phyloP scores from a whole-genome alignment of 2,113 vertebrate genomes.

The Propithecus coquereli region DNA sequence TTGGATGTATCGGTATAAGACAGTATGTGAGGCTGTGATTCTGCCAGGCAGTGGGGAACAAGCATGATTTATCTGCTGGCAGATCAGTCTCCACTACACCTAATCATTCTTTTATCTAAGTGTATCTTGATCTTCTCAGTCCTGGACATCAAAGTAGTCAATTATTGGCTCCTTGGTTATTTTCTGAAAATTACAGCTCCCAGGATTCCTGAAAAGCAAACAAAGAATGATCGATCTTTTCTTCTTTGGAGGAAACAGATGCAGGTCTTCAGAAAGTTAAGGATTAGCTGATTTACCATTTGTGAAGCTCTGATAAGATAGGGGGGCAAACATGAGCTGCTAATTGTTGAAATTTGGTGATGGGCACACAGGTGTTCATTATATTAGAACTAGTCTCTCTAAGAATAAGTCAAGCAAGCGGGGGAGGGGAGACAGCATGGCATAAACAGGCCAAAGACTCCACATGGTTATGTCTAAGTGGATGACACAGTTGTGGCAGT shows the following conservation, averaged over 20 bases:
- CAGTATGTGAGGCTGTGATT: constrained; percentile 24
- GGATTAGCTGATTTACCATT: background rate
- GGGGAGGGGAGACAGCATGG: background rate
- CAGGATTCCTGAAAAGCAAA: constrained; percentile 84
- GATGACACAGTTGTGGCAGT: background rate
- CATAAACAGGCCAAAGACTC: background rate
- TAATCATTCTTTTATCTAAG: constrained; percentile 47
- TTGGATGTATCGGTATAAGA: constrained; percentile 30
- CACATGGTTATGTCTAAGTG: background rate
- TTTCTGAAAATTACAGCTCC: constrained; percentile 85
- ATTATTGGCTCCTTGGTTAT: constrained; percentile 90
- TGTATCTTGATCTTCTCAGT: constrained; percentile 80
- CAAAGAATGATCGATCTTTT: constrained; percentile 23
- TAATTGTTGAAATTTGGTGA: background rate
- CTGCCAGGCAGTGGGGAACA: background rate
- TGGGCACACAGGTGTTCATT: background rate
- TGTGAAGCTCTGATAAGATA: constrained; percentile 24
- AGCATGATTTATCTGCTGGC: constrained; percentile 50
- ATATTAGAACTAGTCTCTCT: background rate
- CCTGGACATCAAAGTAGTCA: constrained; percentile 98
- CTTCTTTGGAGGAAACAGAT: background rate
- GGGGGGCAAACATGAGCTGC: background rate
- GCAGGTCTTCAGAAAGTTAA: constrained; percentile 15
- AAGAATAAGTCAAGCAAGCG: background rate
- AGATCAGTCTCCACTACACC: constrained; percentile 8